Conservation (phyloP, 2,888 invertebrate species). For the Dryococelus australis region DNA sequence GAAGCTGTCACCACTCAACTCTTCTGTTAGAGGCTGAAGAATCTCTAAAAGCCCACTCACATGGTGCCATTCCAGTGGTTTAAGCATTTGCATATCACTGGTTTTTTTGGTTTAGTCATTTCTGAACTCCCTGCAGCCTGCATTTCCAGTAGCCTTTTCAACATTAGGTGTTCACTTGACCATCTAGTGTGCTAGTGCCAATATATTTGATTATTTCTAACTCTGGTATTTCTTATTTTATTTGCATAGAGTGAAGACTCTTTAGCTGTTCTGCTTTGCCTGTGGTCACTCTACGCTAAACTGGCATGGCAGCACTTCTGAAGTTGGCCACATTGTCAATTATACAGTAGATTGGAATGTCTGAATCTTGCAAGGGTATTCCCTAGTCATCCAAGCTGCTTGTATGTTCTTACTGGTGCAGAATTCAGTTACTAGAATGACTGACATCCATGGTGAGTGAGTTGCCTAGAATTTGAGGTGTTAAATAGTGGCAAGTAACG, state of each 20-base stretch:
- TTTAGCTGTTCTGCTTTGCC: slow-evolving; percentile 21
- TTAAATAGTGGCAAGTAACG: slow-evolving; percentile 6
- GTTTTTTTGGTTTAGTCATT: too few species aligned
- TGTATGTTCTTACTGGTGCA: too few species aligned
- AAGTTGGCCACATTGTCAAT: neutral
- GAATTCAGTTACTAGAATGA: neutral
- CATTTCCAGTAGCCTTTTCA: too few species aligned
- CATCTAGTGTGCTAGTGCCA: slow-evolving; percentile 21
- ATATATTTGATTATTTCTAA: slow-evolving; percentile 13
- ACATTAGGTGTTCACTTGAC: neutral
- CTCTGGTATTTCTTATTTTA: neutral
- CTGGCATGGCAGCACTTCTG: neutral
- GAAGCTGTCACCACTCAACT: too few species aligned
- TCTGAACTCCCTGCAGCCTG: too few species aligned
- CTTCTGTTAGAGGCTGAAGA: too few species aligned
- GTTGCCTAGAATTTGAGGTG: neutral
- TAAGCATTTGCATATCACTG: too few species aligned
- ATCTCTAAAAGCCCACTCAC: too few species aligned
- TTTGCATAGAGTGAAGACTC: neutral
- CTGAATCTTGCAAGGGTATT: too few species aligned
- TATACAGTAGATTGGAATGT: too few species aligned
- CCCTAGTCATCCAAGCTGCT: too few species aligned
- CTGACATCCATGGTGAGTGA: neutral
- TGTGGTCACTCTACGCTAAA: neutral
- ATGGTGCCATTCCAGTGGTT: too few species aligned